Evolutionary conservation across 2,113 vertebrate species (phyloP), one percentile per base, ranked within the genome.

Genomic region (Chloroceryle aenea): DNA sequence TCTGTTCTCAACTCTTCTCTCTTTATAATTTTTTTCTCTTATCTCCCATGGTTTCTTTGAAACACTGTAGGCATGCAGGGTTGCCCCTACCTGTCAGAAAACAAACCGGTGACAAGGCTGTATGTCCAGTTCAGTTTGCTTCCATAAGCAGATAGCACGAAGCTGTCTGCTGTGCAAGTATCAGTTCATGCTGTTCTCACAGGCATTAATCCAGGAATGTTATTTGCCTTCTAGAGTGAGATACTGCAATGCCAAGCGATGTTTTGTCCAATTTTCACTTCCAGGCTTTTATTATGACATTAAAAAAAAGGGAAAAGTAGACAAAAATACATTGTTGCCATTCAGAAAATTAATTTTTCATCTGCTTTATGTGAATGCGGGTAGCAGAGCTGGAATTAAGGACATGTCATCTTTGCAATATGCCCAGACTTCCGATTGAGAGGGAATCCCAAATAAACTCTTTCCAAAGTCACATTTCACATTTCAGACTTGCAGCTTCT

Each of bases 281-380:
- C 26, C 63, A 87, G 50, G 43, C 82, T 96, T 91, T 90, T 91
- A 90, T 91, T 94, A 64, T 95, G 87, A 85, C 50, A 66, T 50
- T 56, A 83, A 71, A 83, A 53, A 82, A 62, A 81, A 67, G 73
- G n/a, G n/a, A 61, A 42, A 80, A 62, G 30, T 42, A 42, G 53
- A 82, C 30, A 62, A 77, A 91, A 94, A 80, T 43, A 74, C 55
- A 63, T 85, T 85, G 42, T 67, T 91, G 63, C 63, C 63, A 90
- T 96, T 96, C 75, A 85, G 85, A 88, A 96, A 95, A 94, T 91
- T 69, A 93, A 71, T 80, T 83, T n/a, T 43, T 91, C 89, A 77
- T 93, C 93, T 96, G 87, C 83, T 95, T 90, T 88, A 45, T 30
- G 79, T 93, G 59, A 94, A 20, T 69, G 38, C 0, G 59, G 63